Base-by-base conservation (phyloP, 2,888 invertebrate genomes). In the Chrysolina haemoptera region DNA sequence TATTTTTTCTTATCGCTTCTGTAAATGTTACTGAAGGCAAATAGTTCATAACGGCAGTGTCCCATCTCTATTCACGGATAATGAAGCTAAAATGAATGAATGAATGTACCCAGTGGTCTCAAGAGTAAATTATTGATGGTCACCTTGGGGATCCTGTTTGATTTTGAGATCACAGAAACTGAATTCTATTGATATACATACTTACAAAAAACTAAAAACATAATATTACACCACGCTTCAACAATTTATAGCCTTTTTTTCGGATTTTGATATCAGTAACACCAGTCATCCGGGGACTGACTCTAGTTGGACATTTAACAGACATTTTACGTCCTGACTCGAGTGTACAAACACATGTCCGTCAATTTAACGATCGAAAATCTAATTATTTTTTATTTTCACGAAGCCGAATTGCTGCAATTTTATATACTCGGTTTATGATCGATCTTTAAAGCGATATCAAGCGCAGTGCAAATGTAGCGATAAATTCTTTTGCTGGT, bases 341-440 rank as follows among this genome's bases (percentile, higher is more conserved):
- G 35, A 59, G 27, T n/a, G 27, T n/a, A 35, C 59, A 27, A 59
- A 59, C 27, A 27, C n/a, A 59, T 27, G 59, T 59, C 59, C 35
- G 27, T 22, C n/a, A 3, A n/a, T 35, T 59, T 59, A 59, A 27
- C 59, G 59, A 27, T 14, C 6, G 27, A 59, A 59, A 59, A 59
- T 27, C 59, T 59, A 59, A 59, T 59, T 59, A 59, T 59, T 35
- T 59, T 59, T 35, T 9, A 35, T 59, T 59, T 59, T 35, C 59
- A 59, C n/a, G 5, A 9, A n/a, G 27, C 16, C 14, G 9, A 16
- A 27, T 9, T 59, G 35, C 27, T 5, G 59, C n/a, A 59, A 59
- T 50, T 50, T 50, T 50, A 50, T 50, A 16, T 35, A 59, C 16
- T 35, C 20, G 59, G 59, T 59, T 59, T 35, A 59, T 59, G 59